phyloP scores from a whole-genome alignment of 2,797 vertebrate genomes.

The Triplophysa bombifrons region DNA sequence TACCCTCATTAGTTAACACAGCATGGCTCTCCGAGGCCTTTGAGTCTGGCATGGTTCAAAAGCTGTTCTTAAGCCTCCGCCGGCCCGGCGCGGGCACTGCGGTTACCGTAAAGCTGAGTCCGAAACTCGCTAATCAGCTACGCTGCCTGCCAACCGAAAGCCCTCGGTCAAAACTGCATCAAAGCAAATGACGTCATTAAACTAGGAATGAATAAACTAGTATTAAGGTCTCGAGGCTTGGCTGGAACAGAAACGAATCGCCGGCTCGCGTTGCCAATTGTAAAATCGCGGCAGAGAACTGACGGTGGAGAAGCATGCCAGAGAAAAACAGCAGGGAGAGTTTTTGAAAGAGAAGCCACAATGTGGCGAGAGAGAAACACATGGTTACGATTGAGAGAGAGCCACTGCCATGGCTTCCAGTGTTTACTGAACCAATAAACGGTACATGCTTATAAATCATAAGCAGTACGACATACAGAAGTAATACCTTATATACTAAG shows the following conservation, averaged over 20 bases:
- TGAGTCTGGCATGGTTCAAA: conserved; percentile 61
- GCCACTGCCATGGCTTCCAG: conserved; percentile 41
- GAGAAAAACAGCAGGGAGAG: conserved; percentile 65
- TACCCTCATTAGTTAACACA: conserved; percentile 76
- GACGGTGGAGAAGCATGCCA: conserved; percentile 54
- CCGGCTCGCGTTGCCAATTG: conserved; percentile 72
- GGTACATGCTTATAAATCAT: background rate
- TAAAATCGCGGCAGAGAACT: conserved; percentile 63
- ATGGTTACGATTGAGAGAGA: conserved; percentile 62
- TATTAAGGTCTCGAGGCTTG: conserved; percentile 71
- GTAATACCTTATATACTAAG: background rate
- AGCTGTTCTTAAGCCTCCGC: conserved; percentile 36
- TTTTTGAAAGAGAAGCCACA: conserved; percentile 70
- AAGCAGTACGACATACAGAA: background rate
- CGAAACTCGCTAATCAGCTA: conserved; percentile 46
- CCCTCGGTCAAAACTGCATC: conserved; percentile 67
- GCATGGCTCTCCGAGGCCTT: conserved; percentile 65
- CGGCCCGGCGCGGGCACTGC: conserved; percentile 11
- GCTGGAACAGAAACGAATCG: conserved; percentile 65
- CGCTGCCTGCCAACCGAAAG: conserved; percentile 59
- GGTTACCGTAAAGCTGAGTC: conserved; percentile 35
- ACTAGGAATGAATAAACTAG: conserved; percentile 72
- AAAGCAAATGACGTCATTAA: conserved; percentile 74
- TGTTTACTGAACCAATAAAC: background rate
- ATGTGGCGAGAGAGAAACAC: conserved; percentile 65